These are phyloP conservation scores for Drosophila miranda DNA, from an alignment of 1,140 invertebrate species.

Conservation along the genomic window DNA sequence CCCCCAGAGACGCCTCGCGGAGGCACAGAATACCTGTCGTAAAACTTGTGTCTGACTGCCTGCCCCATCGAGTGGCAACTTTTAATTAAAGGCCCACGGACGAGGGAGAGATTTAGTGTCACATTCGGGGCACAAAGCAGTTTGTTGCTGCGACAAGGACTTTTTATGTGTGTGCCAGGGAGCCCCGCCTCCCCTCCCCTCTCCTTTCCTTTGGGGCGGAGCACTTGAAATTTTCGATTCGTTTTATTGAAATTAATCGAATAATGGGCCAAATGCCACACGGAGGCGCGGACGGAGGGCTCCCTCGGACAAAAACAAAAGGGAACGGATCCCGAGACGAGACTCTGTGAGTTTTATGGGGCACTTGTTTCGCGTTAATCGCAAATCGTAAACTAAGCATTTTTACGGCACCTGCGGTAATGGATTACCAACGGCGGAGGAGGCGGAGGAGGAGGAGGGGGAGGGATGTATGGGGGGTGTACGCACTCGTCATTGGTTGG, in stretches of 20 bases:
- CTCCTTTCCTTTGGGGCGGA: no score
- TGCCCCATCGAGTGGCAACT: conserved; percentile 21
- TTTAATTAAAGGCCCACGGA: conserved; percentile 33
- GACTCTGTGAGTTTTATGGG: conserved; percentile 67
- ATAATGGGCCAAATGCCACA: conserved; percentile 50
- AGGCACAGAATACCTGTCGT: conserved; percentile 8
- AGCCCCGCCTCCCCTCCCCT: no score
- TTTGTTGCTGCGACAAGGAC: conserved; percentile 36
- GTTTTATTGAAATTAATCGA: conserved; percentile 79
- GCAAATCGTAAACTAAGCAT: conserved; percentile 80
- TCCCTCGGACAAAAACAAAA: conserved; percentile 1
- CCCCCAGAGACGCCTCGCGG: conserved; percentile 3
- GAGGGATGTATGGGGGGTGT: no score
- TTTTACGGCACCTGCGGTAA: conserved; percentile 79
- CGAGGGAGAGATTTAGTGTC: conserved; percentile 29
- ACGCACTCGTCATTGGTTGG: conserved; percentile 62
- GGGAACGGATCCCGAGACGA: conserved; percentile 1
- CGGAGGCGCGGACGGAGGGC: background rate
- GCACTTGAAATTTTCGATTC: conserved; percentile 53
- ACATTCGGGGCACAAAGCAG: conserved; percentile 14
- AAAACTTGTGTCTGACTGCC: conserved; percentile 29
- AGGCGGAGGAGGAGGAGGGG: background rate
- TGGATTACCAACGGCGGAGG: conserved; percentile 65
- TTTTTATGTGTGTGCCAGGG: conserved; percentile 29
- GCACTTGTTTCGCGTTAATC: conserved; percentile 79